Evolutionary conservation across 2,797 vertebrate genomes (phyloP).

Genomic region (Merluccius polli): DNA sequence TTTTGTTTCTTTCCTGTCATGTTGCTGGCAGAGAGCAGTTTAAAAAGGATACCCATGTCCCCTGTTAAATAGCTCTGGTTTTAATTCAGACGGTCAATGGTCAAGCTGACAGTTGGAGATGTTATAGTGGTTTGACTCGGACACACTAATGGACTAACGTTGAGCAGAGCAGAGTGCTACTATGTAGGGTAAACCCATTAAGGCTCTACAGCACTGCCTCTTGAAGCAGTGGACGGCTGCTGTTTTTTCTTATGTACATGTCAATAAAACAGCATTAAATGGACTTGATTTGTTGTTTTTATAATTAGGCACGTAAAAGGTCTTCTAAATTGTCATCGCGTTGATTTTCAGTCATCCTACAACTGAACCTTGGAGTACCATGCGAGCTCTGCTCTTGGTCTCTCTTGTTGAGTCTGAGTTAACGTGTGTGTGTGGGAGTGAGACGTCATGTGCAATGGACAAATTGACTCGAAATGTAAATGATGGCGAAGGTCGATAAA

Average conservation of each 20-base stretch:
- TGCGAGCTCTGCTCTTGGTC: neutral
- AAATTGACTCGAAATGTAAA: slow-evolving; percentile 14
- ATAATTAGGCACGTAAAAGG: neutral
- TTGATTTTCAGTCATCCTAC: neutral
- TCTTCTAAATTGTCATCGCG: neutral
- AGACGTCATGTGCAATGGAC: neutral
- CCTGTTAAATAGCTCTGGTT: slow-evolving; percentile 14
- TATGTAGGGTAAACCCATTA: slow-evolving; percentile 55
- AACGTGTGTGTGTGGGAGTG: no score
- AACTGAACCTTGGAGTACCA: neutral
- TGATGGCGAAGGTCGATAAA: slow-evolving; percentile 34
- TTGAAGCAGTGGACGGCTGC: neutral
- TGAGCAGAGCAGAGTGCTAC: slow-evolving; percentile 36
- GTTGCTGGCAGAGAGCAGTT: neutral
- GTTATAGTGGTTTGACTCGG: slow-evolving; percentile 44
- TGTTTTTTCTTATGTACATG: no score
- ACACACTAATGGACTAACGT: slow-evolving; percentile 57
- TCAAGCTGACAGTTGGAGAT: slow-evolving; percentile 43
- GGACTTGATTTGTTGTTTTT: neutral
- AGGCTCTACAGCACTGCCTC: slow-evolving; percentile 12
- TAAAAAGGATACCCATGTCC: neutral
- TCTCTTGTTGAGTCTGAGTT: neutral
- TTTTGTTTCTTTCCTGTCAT: neutral
- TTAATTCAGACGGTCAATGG: slow-evolving; percentile 41
- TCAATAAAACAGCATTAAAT: neutral